These are phyloP conservation scores for Galbula dea DNA, from an alignment of 2,113 vertebrate species.

Conservation along the genomic window DNA sequence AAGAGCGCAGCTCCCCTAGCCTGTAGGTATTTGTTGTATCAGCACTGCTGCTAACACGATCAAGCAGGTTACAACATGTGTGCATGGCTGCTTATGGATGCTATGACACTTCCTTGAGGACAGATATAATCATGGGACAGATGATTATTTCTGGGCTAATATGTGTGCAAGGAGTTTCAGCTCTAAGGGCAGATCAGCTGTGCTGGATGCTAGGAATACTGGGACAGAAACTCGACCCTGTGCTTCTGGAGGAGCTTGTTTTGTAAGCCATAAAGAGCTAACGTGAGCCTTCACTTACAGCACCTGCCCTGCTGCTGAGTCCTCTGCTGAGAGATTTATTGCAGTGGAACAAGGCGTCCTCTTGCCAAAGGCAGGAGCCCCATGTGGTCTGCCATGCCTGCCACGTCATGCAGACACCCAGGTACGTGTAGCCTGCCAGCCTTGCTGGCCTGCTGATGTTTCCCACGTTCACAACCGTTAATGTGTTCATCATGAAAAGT, in stretches of 20 bases:
- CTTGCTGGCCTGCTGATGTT: not conserved
- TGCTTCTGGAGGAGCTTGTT: not conserved
- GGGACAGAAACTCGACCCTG: not conserved
- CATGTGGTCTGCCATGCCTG: not conserved
- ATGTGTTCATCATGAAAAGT: no score
- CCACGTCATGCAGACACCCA: fast-evolving
- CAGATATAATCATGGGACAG: not conserved
- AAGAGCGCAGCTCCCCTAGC: not conserved
- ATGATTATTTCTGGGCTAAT: not conserved
- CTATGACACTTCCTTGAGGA: not conserved
- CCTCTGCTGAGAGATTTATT: not conserved
- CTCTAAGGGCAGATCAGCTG: not conserved
- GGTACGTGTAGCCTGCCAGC: not conserved
- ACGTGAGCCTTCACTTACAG: not conserved
- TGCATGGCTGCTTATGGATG: not conserved
- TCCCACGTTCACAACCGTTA: fast-evolving
- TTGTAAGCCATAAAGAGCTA: not conserved
- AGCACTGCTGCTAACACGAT: not conserved
- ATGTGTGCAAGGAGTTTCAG: not conserved
- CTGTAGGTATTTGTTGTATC: not conserved
- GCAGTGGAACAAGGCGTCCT: not conserved
- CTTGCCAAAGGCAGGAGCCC: not conserved
- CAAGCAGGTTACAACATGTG: fast-evolving
- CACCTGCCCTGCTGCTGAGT: not conserved
- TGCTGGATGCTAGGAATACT: not conserved